Conservation (phyloP, 2,113 vertebrate species). For the Lophochroa leadbeateri region DNA sequence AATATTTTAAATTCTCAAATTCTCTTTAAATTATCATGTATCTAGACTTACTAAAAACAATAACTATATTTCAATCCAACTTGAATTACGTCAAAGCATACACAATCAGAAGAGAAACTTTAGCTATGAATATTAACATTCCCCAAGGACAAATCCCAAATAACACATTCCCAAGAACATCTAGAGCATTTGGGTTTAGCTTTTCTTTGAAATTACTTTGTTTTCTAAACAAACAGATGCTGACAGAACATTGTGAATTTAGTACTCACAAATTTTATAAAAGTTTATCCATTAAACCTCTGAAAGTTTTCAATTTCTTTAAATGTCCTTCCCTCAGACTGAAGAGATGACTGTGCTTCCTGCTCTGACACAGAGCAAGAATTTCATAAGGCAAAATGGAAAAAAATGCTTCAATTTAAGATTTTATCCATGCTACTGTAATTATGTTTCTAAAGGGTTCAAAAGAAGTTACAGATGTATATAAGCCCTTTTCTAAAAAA, state of each 20-base stretch:
- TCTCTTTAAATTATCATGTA: neutral
- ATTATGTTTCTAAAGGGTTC: neutral
- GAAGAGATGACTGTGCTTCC: neutral
- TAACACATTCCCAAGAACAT: neutral
- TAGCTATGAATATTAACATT: neutral
- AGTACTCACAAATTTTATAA: neutral
- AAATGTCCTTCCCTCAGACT: neutral
- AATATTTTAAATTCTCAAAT: neutral
- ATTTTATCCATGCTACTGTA: conserved; percentile 22
- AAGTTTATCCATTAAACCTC: neutral
- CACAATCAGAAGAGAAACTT: neutral
- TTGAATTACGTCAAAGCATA: neutral
- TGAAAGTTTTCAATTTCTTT: neutral
- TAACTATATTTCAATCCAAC: neutral
- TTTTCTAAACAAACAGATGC: neutral
- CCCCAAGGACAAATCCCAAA: neutral
- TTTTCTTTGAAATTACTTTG: neutral
- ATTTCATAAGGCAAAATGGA: neutral
- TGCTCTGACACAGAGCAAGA: neutral
- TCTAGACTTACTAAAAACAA: neutral
- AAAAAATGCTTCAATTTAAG: neutral
- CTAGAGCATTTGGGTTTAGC: neutral
- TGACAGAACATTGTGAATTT: neutral
- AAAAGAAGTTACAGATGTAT: conserved; percentile 42
- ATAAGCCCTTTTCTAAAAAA: conserved; percentile 4